phyloP scores from a whole-genome alignment of 2,113 vertebrate species.

The Engystomops pustulosus region DNA sequence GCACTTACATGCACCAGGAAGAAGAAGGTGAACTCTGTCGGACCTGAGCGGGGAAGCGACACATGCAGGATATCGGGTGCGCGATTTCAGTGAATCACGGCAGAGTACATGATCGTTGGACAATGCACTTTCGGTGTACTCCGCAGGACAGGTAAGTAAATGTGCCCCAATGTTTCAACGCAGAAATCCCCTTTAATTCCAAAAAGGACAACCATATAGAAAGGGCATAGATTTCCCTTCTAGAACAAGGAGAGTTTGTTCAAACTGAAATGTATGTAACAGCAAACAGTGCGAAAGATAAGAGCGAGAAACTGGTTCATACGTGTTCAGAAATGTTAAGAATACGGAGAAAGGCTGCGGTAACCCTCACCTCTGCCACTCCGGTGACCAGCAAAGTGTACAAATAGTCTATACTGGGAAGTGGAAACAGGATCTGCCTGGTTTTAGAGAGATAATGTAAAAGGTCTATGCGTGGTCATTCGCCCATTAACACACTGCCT shows the following conservation, averaged over 20 bases:
- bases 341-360: conserved; percentile 37
- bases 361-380: conserved; percentile 48
- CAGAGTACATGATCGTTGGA: no score
- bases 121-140: no score
- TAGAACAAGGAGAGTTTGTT: conserved; percentile 24
- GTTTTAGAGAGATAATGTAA: conserved; percentile 24
- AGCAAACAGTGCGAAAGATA: conserved; percentile 29
- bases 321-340: conserved; percentile 25
- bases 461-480: conserved; percentile 27
- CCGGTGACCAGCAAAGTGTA: conserved; percentile 30
- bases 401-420: conserved; percentile 28
- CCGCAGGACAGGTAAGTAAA: no score
- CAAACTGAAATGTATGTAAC: not conserved
- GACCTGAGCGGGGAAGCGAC: no score
- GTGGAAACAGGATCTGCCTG: conserved; percentile 22
- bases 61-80: no score
- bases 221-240: conserved; percentile 3
- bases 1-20: no score
- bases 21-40: no score
- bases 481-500: not conserved
- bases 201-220: not conserved
- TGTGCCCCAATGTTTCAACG: no score
- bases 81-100: no score
- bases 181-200: no score
- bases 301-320: conserved; percentile 22